Base-by-base conservation (phyloP, 2,888 invertebrate species). In the Germaria angustata region DNA sequence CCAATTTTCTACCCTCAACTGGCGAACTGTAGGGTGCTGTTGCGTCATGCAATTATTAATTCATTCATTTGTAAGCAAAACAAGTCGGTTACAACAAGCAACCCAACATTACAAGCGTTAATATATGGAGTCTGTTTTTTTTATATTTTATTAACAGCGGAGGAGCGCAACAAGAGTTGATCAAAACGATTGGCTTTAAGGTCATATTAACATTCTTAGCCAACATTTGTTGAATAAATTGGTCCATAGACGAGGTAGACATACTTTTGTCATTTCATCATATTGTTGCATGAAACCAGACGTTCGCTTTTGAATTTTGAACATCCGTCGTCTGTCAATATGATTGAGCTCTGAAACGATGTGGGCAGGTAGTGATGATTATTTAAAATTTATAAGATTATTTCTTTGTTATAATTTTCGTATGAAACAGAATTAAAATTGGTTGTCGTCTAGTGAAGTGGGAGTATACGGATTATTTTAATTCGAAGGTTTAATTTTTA, bases 41-140 rank as follows among this genome's bases (percentile, higher is more conserved):
- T 73, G 44, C 69, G 44, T 69, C 73, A 73, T 53, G 28, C 17
- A 73, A 53, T 41, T 55, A 65, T 53, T 73, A 34, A 61, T 61
- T 36, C 63, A 65, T 63, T 28, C 41, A 73, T 63, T 34, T 73
- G 17, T 41, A 39, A 53, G 7, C 39, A 39, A 51, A 24, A 24
- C 51, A 24, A 51, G 51, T 49, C 22, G 22, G 22, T 24, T 24
- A 24, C 51, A 51, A 15, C 15, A 41, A 24, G 24, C 15, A 28
- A 53, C 24, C 22, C 22, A 34, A 46, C 22, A 8, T 28, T 51
- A 49, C 39, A 44, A 59, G 36, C 24, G 17, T 24, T 72, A 61
- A 72, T 39, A 61, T 72, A 72, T 59, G 49, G n/a, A 49, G 28
- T 34, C 57, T 20, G 13, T 8, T 36, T 46, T 59, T 17, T 17